Conservation (phyloP, 2,888 invertebrate species). For the Tachina grossa region DNA sequence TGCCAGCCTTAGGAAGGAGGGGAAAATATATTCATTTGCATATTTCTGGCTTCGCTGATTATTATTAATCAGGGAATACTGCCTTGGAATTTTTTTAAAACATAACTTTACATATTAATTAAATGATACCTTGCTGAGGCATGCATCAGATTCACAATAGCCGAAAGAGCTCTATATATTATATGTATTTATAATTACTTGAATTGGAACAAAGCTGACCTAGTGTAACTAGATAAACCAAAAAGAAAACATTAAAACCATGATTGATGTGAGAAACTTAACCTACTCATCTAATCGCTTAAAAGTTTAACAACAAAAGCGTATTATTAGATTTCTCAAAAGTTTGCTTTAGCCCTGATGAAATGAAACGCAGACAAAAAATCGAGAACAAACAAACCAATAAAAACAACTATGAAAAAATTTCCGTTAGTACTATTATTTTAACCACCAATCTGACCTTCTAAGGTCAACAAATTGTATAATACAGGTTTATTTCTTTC, state of each 20-base stretch:
- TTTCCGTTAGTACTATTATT: constrained; percentile 42
- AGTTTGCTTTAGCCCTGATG: background rate
- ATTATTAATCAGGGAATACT: too few relatives aligned
- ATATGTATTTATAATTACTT: too few relatives aligned
- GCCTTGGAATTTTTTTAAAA: too few relatives aligned
- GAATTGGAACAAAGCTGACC: background rate
- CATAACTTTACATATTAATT: too few relatives aligned
- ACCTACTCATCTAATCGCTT: background rate
- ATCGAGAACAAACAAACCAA: background rate
- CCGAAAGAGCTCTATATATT: too few relatives aligned
- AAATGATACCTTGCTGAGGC: too few relatives aligned
- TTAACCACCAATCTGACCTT: constrained; percentile 67
- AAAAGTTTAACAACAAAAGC: background rate
- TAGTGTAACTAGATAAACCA: background rate
- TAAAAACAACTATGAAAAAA: constrained; percentile 25
- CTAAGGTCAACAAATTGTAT: constrained; percentile 69
- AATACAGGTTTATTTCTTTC: constrained; percentile 62
- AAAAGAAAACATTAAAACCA: background rate
- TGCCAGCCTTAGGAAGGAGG: too few relatives aligned
- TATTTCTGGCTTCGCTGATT: too few relatives aligned
- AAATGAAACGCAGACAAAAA: background rate
- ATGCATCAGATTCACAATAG: too few relatives aligned
- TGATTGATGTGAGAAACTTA: background rate
- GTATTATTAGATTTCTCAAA: background rate
- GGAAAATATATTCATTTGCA: too few relatives aligned